These are phyloP conservation scores for Cynopterus brachyotis DNA, from an alignment of 2,113 vertebrate genomes.

Conservation along the genomic window DNA sequence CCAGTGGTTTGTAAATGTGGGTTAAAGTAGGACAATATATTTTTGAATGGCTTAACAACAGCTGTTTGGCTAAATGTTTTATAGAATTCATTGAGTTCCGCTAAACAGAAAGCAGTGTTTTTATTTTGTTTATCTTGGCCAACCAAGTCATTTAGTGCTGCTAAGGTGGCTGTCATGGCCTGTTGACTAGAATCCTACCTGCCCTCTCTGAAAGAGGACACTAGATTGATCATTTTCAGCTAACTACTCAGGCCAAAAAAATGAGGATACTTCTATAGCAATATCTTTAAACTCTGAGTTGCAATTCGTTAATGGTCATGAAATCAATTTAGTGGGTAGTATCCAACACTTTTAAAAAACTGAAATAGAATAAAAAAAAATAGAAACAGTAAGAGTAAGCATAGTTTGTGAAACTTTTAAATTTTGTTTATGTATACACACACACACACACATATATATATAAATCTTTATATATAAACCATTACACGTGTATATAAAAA, in stretches of 20 bases:
- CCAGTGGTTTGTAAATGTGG: neutral
- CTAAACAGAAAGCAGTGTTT: neutral
- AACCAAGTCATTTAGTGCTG: neutral
- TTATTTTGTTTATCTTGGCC: conserved; percentile 30
- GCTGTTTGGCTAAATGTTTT: conserved; percentile 20
- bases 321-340: neutral
- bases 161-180: neutral
- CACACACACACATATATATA: neutral
- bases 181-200: neutral
- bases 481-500: neutral
- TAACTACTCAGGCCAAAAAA: neutral
- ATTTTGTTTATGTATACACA: neutral
- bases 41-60: neutral
- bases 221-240: neutral
- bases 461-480: neutral
- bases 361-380: neutral
- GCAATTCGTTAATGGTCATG: neutral
- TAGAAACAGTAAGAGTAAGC: neutral
- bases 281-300: neutral
- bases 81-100: neutral
- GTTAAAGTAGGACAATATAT: neutral
- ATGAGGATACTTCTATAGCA: neutral
- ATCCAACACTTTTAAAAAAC: neutral
- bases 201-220: neutral
- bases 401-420: neutral